Evolutionary conservation across 2,113 vertebrate species (phyloP), one percentile per base, ranked within the genome.

Genomic region (Oncorhynchus keta): DNA sequence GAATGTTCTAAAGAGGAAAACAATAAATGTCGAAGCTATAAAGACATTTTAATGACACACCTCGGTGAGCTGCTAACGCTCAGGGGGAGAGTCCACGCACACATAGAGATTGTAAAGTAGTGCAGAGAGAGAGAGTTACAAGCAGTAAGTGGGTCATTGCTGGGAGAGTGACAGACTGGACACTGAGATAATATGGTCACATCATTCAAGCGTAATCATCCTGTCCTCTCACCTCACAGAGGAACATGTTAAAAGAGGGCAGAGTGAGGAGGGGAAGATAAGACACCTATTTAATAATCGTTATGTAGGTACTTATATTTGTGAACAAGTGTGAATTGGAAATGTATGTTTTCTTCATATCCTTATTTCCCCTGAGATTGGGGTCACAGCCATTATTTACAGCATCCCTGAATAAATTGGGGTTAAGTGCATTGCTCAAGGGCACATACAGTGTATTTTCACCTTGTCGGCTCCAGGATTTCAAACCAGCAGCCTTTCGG

Each of bases 41-140:
- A 39, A 65, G 35, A 75, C 71, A n/a, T 26, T 59, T 39, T 73
- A 74, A 61, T 24, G 35, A 48, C 12, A 74, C 72, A 39, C 13
- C 20, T 70, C 68, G 49, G 20, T 70, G 39, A 45, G 35, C 35
- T 28, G 20, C 68, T 48, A 45, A 32, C 67, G 35, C 30, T 68
- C 62, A 35, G 28, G 32, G 30, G 14, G 5, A 20, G 66, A 39
- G 20, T 16, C 18, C 14, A 69, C 68, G 22, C 68, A 69, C 68
- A 39, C 28, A 45, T 18, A 28, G 57, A 24, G 24, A 51, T 59
- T 22, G 32, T 5, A 32, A 18, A 28, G 12, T 5, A 13, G 16
- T 18, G 13, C 13, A 55, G 51, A 45, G 9, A 45, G 9, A 51
- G 49, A 55, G 49, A 16, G 4, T 14, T 16, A 62, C 6, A 62